Evolutionary conservation across 2,888 invertebrate species (phyloP).

Genomic region (Drosophila limbata): DNA sequence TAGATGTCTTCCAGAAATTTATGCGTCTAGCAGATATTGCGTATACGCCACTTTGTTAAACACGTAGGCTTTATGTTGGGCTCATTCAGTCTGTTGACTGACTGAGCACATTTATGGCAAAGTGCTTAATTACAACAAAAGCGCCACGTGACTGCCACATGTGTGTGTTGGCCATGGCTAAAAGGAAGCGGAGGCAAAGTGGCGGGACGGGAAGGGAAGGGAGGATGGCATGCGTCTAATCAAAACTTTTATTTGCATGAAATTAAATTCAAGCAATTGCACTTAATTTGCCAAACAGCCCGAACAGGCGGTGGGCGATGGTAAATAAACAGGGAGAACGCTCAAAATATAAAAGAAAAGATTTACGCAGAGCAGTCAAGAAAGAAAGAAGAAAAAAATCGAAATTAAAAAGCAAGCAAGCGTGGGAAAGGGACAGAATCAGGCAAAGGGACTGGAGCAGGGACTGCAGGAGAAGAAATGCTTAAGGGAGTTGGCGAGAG

Average conservation of each 20-base stretch:
- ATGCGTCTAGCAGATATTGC: slow-evolving; percentile 39
- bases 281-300: slow-evolving; percentile 82
- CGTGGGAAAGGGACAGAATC: slow-evolving; percentile 39
- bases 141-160: slow-evolving; percentile 66
- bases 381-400: slow-evolving; percentile 43
- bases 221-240: slow-evolving; percentile 68
- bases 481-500: slow-evolving; percentile 9
- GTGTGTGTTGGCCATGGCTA: slow-evolving; percentile 33
- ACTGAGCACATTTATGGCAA: slow-evolving; percentile 60
- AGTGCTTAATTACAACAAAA: slow-evolving; percentile 75
- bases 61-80: slow-evolving; percentile 32
- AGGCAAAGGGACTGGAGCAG: neutral
- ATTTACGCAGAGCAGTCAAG: slow-evolving; percentile 42
- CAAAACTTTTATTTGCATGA: slow-evolving; percentile 84
- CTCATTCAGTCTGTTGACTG: slow-evolving; percentile 21
- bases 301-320: slow-evolving; percentile 59
- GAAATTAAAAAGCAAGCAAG: slow-evolving; percentile 78
- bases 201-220: too few relatives aligned
- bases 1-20: neutral
- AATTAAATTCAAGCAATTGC: slow-evolving; percentile 84
- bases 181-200: neutral
- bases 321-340: slow-evolving; percentile 73
- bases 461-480: neutral
- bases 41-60: slow-evolving; percentile 61
- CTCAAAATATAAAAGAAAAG: slow-evolving; percentile 59